These are phyloP conservation scores for Empis stercorea DNA, from an alignment of 2,888 invertebrate genomes.

Conservation along the genomic window DNA sequence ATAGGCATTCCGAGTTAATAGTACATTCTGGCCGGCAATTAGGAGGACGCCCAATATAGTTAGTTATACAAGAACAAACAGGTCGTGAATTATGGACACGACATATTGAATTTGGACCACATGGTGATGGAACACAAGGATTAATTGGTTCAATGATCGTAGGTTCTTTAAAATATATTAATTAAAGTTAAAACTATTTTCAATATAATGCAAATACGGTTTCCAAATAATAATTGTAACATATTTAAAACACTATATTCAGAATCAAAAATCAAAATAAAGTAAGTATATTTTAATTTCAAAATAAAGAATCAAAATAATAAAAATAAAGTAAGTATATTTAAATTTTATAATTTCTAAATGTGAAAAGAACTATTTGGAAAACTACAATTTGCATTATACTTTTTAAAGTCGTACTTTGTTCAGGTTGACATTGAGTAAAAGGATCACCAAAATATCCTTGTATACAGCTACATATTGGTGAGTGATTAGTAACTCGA, in stretches of 20 bases:
- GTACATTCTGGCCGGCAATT: conserved; percentile 54
- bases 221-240: too few species aligned
- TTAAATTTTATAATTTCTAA: too few species aligned
- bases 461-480: conserved; percentile 57
- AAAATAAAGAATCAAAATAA: too few species aligned
- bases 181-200: neutral
- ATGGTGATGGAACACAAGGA: conserved; percentile 50
- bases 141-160: conserved; percentile 27
- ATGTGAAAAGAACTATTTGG: too few species aligned
- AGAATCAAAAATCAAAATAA: too few species aligned
- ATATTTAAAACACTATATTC: too few species aligned
- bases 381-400: conserved; percentile 4
- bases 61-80: conserved; percentile 45
- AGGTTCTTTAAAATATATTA: conserved; percentile 13
- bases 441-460: conserved; percentile 65
- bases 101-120: conserved; percentile 51
- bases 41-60: conserved; percentile 48
- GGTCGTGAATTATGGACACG: conserved; percentile 39
- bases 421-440: conserved; percentile 45
- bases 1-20: conserved; percentile 41
- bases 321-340: too few species aligned
- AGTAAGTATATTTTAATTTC: too few species aligned
- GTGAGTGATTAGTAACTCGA: conserved; percentile 61
- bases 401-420: conserved; percentile 26
- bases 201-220: too few species aligned